phyloP scores from a whole-genome alignment of 2,113 vertebrate species.

The Rhynchopsitta pachyrhyncha region DNA sequence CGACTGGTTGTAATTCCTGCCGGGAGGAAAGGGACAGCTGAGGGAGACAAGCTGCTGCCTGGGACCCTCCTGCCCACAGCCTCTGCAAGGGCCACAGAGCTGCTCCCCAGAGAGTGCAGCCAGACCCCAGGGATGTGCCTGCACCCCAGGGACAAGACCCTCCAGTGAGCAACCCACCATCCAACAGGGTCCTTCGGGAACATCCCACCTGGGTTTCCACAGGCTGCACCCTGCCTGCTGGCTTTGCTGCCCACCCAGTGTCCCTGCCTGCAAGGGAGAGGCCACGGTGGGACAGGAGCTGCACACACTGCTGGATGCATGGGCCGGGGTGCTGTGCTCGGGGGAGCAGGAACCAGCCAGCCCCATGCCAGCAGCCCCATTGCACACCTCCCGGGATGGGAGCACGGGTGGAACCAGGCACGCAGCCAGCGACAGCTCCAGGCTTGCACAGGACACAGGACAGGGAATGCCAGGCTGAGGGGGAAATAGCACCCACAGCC shows the following conservation, averaged over 20 bases:
- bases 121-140: not conserved
- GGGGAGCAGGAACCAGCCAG: not conserved
- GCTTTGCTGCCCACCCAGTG: not conserved
- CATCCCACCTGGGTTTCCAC: rapidly evolving
- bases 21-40: not conserved
- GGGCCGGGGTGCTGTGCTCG: rapidly evolving
- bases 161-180: not conserved
- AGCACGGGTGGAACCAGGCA: rapidly evolving
- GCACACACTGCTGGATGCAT: rapidly evolving
- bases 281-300: not conserved
- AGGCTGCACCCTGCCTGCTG: not conserved
- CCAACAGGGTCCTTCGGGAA: rapidly evolving
- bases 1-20: slow-evolving; percentile 83
- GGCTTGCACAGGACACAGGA: not conserved
- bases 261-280: not conserved
- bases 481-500: not conserved
- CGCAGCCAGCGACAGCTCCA: not conserved
- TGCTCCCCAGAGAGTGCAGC: not conserved
- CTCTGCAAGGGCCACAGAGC: not conserved
- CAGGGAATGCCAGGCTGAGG: not conserved
- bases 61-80: not conserved
- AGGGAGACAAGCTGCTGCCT: rapidly evolving
- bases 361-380: not conserved
- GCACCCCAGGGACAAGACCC: not conserved
- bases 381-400: not conserved